These are phyloP conservation scores for Apomyelois bistriatella DNA, from an alignment of 2,888 invertebrate species.

Conservation along the genomic window DNA sequence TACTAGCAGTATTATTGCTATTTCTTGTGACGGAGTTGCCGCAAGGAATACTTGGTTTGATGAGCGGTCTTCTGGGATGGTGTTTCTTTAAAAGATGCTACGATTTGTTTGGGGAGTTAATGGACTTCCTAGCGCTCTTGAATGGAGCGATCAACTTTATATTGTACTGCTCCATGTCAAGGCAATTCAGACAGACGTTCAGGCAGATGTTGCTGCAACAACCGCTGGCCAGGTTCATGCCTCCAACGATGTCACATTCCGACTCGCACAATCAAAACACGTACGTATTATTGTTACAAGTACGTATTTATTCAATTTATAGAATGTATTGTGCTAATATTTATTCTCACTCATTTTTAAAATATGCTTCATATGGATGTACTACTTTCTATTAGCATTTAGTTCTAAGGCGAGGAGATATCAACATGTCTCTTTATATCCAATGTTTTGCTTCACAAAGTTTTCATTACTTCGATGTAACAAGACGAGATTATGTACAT, in stretches of 20 bases:
- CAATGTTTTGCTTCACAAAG: too few relatives aligned
- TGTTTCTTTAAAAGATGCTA: constrained; percentile 91
- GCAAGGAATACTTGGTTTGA: constrained; percentile 86
- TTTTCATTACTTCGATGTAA: not conserved
- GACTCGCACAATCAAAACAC: constrained; percentile 83
- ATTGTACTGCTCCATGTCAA: constrained; percentile 95
- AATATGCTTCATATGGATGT: not conserved
- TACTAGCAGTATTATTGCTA: constrained; percentile 90
- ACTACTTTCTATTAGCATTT: not conserved
- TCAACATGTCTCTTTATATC: too few relatives aligned
- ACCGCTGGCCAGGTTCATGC: constrained; percentile 80
- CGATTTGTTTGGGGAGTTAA: constrained; percentile 88
- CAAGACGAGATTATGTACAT: not conserved
- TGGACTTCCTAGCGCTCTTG: constrained; percentile 93
- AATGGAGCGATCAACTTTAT: constrained; percentile 97
- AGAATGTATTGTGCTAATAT: not conserved
- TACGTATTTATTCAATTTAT: not conserved
- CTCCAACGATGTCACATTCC: constrained; percentile 79
- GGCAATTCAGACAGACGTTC: constrained; percentile 93
- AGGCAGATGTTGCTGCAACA: constrained; percentile 85
- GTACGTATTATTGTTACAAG: constrained; percentile 62
- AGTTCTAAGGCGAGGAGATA: too few relatives aligned
- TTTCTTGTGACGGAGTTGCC: constrained; percentile 95
- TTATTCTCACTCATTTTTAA: not conserved
- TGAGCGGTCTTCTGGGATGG: constrained; percentile 83